phyloP scores from a whole-genome alignment of 2,888 invertebrate species.

The Rutpela maculata region DNA sequence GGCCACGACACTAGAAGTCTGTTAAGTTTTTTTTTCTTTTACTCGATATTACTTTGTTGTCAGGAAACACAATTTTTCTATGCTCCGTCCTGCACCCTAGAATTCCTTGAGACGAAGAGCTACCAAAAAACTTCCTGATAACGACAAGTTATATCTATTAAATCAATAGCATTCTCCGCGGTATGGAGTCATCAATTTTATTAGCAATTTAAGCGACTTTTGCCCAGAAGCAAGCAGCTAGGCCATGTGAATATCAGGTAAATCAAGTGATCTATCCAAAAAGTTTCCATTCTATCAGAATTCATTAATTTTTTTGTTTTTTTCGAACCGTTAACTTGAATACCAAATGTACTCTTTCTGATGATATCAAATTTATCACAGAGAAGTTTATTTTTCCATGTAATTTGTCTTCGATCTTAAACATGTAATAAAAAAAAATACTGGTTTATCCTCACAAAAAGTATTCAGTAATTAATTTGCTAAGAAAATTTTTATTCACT shows the following conservation, averaged over 20 bases:
- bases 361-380: not conserved
- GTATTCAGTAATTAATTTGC: no score
- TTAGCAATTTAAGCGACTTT: not conserved
- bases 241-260: not conserved
- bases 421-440: not conserved
- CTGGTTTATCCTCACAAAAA: no score
- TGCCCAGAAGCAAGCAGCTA: not conserved
- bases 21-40: no score
- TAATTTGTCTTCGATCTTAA: not conserved
- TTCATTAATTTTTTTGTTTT: not conserved
- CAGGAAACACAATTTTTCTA: not conserved
- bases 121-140: not conserved
- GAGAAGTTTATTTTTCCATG: not conserved
- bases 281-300: not conserved
- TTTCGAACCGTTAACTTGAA: not conserved
- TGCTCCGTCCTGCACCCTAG: constrained; percentile 11
- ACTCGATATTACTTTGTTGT: no score
- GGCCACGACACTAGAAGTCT: no score
- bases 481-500: no score
- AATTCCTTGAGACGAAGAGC: not conserved
- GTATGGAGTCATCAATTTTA: constrained; percentile 9
- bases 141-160: not conserved
- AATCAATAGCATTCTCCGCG: not conserved
- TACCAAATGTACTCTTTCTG: not conserved
- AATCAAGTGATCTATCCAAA: not conserved